Conservation (phyloP, 2,888 invertebrate species). For the Peribatodes rhomboidaria region DNA sequence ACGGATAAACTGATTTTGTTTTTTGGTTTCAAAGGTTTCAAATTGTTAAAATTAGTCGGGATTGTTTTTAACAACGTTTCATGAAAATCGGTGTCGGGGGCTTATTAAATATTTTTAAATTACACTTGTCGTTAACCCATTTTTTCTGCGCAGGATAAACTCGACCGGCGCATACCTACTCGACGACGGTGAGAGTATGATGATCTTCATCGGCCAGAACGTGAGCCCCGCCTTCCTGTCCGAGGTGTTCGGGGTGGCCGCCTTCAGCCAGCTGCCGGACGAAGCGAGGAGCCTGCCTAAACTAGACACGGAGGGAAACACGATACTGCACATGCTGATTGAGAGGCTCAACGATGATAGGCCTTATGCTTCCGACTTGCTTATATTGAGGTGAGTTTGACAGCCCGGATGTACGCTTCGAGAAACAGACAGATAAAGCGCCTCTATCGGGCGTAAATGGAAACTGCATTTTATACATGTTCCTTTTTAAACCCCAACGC, state of each 20-base stretch:
- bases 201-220: constrained; percentile 94
- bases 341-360: constrained; percentile 94
- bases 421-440: no score
- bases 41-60: no score
- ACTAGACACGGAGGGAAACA: constrained; percentile 91
- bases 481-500: no score
- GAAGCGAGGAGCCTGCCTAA: constrained; percentile 93
- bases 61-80: no score
- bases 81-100: no score
- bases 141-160: constrained; percentile 86
- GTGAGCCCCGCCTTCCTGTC: constrained; percentile 91
- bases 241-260: constrained; percentile 91
- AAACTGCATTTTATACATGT: no score
- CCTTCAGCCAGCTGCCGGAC: constrained; percentile 91
- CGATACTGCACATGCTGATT: constrained; percentile 92
- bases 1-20: no score
- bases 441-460: no score
- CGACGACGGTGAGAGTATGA: constrained; percentile 94
- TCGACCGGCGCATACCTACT: constrained; percentile 95
- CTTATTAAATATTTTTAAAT: no score
- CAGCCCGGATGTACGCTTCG: not conserved
- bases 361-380: constrained; percentile 92
- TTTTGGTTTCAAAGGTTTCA: no score
- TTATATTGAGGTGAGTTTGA: constrained; percentile 79
- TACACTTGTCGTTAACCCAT: no score